These are phyloP conservation scores for Hydroisotoma schaefferi DNA, from an alignment of 2,888 invertebrate genomes.

Conservation along the genomic window DNA sequence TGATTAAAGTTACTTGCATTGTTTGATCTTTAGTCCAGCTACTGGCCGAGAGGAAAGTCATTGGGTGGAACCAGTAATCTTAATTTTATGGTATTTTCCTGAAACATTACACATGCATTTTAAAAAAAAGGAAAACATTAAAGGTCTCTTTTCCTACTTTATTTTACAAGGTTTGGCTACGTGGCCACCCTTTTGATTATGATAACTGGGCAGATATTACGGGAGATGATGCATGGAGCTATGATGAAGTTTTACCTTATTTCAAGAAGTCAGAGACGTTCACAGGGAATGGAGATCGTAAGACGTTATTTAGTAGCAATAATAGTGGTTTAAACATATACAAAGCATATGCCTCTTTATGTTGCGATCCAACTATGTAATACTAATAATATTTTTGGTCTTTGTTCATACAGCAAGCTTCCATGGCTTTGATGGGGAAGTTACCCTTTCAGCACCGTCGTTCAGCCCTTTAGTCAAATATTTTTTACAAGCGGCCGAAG, in stretches of 20 bases:
- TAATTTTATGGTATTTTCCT: conserved; percentile 75
- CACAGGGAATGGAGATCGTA: conserved; percentile 4
- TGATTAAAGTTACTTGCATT: background rate
- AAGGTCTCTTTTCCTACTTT: too few species aligned
- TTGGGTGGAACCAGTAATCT: conserved; percentile 72
- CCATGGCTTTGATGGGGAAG: conserved; percentile 19
- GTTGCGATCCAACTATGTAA: conserved; percentile 43
- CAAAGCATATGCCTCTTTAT: conserved; percentile 12
- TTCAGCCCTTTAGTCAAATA: conserved; percentile 58
- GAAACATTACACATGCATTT: too few species aligned
- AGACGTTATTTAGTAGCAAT: too few species aligned
- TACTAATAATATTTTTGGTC: background rate
- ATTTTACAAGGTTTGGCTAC: too few species aligned
- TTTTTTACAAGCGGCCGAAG: conserved; percentile 59
- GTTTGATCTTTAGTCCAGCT: conserved; percentile 11
- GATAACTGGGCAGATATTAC: conserved; percentile 33
- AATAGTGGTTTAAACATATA: too few species aligned
- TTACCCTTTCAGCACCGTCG: conserved; percentile 53
- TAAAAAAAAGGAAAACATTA: too few species aligned
- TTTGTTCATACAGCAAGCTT: conserved; percentile 13
- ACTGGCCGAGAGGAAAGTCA: conserved; percentile 65
- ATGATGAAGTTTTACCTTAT: conserved; percentile 51
- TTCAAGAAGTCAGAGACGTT: conserved; percentile 52
- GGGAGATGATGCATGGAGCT: conserved; percentile 34
- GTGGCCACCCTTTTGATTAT: conserved; percentile 69